Evolutionary conservation across 2,888 invertebrate species (phyloP).

Genomic region (Pammene aurita): DNA sequence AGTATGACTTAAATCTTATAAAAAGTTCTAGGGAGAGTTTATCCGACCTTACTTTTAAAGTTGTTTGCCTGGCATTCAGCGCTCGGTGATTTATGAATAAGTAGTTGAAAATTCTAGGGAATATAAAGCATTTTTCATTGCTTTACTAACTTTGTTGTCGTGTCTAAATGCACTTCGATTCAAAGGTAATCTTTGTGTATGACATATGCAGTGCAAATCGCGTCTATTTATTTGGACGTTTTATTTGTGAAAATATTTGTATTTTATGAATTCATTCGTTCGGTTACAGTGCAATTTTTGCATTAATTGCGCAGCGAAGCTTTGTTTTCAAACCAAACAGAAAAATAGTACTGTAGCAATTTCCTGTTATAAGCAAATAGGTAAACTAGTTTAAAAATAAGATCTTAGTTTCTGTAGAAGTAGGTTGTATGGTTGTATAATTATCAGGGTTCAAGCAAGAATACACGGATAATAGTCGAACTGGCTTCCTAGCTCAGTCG

Average conservation of each 20-base stretch:
- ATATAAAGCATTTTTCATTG: constrained; percentile 69
- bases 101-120: constrained; percentile 72
- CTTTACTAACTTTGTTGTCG: constrained; percentile 63
- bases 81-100: constrained; percentile 77
- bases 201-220: constrained; percentile 45
- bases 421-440: too few species aligned
- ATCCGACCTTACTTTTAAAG: constrained; percentile 74
- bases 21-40: constrained; percentile 71
- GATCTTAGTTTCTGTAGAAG: too few species aligned
- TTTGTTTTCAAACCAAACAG: constrained; percentile 34
- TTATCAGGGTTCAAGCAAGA: too few species aligned
- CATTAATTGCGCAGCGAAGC: constrained; percentile 33
- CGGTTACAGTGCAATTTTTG: constrained; percentile 41
- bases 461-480: too few species aligned
- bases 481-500: too few species aligned
- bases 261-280: constrained; percentile 45
- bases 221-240: constrained; percentile 16
- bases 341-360: constrained; percentile 28
- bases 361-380: constrained; percentile 14
- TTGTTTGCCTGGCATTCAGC: constrained; percentile 69
- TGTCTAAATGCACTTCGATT: constrained; percentile 63
- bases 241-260: constrained; percentile 43
- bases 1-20: constrained; percentile 77
- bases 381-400: not conserved
- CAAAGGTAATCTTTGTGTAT: constrained; percentile 50